Conservation (phyloP, 2,888 invertebrate species). For the Dolomedes plantarius region DNA sequence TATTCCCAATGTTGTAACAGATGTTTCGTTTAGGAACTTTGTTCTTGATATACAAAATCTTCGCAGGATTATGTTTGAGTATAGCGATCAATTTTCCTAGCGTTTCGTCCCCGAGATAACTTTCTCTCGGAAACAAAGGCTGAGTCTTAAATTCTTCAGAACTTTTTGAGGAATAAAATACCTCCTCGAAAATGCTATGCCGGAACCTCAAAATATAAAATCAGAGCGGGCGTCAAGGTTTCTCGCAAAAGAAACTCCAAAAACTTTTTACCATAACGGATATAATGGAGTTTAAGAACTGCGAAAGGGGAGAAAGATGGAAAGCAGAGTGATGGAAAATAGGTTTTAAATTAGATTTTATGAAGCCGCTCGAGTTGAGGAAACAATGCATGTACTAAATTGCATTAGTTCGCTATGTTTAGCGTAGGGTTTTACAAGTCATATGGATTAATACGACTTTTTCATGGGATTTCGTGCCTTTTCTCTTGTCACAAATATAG, state of each 20-base stretch:
- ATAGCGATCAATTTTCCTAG: background rate
- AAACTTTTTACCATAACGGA: constrained; percentile 6
- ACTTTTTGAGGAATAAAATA: background rate
- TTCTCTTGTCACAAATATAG: too few species aligned
- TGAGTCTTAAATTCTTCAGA: background rate
- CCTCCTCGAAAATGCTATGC: background rate
- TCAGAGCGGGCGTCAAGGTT: background rate
- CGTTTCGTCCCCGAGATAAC: background rate
- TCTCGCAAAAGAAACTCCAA: background rate
- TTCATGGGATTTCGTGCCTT: too few species aligned
- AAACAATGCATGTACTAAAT: background rate
- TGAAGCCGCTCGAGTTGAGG: background rate
- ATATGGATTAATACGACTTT: background rate
- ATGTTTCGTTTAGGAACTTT: background rate
- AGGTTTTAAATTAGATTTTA: constrained; percentile 1
- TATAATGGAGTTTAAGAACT: background rate
- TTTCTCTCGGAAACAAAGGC: background rate
- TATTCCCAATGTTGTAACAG: too few species aligned
- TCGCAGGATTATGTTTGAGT: background rate
- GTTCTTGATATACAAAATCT: background rate
- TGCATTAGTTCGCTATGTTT: background rate
- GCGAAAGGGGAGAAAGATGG: too few species aligned
- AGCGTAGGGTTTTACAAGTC: background rate
- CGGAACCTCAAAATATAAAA: background rate
- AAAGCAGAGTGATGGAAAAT: background rate